phyloP scores from a whole-genome alignment of 2,888 invertebrate species.

The Caenorhabditis sp. region DNA sequence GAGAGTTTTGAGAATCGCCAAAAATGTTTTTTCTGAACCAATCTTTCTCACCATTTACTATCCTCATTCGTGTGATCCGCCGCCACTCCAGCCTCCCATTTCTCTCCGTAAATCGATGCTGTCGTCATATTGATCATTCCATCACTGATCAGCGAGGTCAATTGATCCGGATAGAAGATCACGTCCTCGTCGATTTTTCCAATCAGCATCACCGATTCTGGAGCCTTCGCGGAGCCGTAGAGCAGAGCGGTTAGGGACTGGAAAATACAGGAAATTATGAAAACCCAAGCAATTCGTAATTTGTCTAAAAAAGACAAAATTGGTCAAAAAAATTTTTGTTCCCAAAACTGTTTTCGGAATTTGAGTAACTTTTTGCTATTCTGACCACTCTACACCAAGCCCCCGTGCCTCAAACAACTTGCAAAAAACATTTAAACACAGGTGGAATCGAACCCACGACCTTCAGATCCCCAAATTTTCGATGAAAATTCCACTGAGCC shows the following conservation, averaged over 20 bases:
- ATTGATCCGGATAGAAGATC: slow-evolving; percentile 35
- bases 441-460: too few relatives aligned
- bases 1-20: not conserved
- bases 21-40: too few relatives aligned
- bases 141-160: not conserved
- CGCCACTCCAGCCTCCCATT: slow-evolving; percentile 4
- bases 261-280: not conserved
- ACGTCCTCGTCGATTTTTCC: slow-evolving; percentile 46
- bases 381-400: too few relatives aligned
- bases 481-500: too few relatives aligned
- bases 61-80: slow-evolving; percentile 23
- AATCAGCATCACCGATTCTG: slow-evolving; percentile 21
- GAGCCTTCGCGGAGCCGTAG: not conserved
- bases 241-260: slow-evolving; percentile 5
- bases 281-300: too few relatives aligned
- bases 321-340: too few relatives aligned
- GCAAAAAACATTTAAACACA: too few relatives aligned
- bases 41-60: slow-evolving; percentile 30
- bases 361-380: too few relatives aligned
- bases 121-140: not conserved
- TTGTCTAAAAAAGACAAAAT: too few relatives aligned
- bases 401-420: too few relatives aligned
- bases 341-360: too few relatives aligned
- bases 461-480: too few relatives aligned
- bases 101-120: slow-evolving; percentile 17